Evolutionary conservation across 30 jellyfish, hydroid and myxozoan species (phyloP), one percentile per base, ranked within the genome.

Genomic region (Calvadosia cruxmelitensis): DNA sequence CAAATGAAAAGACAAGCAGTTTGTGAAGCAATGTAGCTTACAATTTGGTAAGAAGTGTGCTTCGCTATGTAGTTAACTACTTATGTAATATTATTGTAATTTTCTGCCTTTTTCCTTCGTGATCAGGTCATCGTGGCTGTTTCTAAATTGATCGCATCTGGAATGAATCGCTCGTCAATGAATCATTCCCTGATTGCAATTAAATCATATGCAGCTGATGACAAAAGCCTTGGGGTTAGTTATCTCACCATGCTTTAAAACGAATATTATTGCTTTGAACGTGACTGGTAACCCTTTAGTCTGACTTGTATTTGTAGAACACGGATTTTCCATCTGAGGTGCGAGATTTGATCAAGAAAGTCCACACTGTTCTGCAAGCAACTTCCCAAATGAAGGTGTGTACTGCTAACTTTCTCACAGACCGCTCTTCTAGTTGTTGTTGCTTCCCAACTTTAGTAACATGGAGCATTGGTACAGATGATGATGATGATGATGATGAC

Each of bases 241-340:
- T 31, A 13, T 13, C 15, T n/a, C 16, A n/a, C n/a, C 62, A 49
- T 49, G 15, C 15, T 13, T 49, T 49, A 13, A 13, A 49, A 49
- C 28, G 67, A 52, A 3, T 3, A n/a, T n/a, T n/a, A 49, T 49
- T 49, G n/a, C 61, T 49, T 49, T 49, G 16, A 49, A n/a, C 13
- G n/a, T 13, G 61, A 49, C 61, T 10, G n/a, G 61, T 49, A 10
- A n/a, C n/a, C 12, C 1, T 2, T 29, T 7, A 64, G 12, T n/a
- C 0, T 7, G 3, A n/a, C 0, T 25, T 62, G 27, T 70, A 26
- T 12, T 20, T 27, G 3, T 64, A 89, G 98, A 82, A 77, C 63
- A 89, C 98, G 12, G 98, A 89, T 33, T 89, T 89, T 72, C 95
- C 95, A 5, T 79, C 93, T 31, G 95, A 89, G 73, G 98, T 89